Base-by-base conservation (phyloP, 2,113 vertebrate genomes). In the Sturnira hondurensis region DNA sequence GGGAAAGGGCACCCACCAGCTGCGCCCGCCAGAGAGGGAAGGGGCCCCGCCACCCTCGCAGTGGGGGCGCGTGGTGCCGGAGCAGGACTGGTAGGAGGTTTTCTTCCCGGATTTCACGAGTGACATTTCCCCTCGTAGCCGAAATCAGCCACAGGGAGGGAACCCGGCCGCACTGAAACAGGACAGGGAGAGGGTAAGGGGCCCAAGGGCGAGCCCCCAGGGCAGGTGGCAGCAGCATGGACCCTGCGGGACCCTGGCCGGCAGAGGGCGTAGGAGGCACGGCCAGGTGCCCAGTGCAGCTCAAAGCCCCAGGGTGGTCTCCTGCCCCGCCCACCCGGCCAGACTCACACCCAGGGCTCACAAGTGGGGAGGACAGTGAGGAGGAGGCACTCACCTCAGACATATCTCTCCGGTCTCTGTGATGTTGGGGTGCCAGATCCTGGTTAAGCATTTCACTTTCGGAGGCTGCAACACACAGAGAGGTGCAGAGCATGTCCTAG, bases 391-490 rank as follows among this genome's bases (percentile, higher is more conserved):
- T 97, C 98, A 99, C 99, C 99, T 99, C 87, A 99, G 98, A 97
- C 99, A 99, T 98, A 99, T 99, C 94, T 99, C 99, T 56, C 99
- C 99, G 0, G 99, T 99, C 98, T 99, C 99, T 9, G 99, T 99
- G 97, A 99, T 99, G 98, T 99, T 99, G 0, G 99, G 99, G 97
- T 99, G 99, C 99, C 99, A 99, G 98, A 99, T 99, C 99, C 99
- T 99, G 86, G 99, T 99, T 98, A 99, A 98, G 98, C 99, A 99
- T 98, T 99, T 99, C 92, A 99, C 99, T 98, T 99, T 99, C 83
- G 99, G 99, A 98, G 99, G 99, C 99, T 99, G 98, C 36, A 98
- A 86, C 4, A 98, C 16, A 97, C 95, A 96, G 24, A 89, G 93
- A 96, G 95, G 24, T 90, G 16, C 94, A 28, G 58, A 28, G 58